Evolutionary conservation across 2,113 vertebrate genomes (phyloP).

Genomic region (Hyla sarda): DNA sequence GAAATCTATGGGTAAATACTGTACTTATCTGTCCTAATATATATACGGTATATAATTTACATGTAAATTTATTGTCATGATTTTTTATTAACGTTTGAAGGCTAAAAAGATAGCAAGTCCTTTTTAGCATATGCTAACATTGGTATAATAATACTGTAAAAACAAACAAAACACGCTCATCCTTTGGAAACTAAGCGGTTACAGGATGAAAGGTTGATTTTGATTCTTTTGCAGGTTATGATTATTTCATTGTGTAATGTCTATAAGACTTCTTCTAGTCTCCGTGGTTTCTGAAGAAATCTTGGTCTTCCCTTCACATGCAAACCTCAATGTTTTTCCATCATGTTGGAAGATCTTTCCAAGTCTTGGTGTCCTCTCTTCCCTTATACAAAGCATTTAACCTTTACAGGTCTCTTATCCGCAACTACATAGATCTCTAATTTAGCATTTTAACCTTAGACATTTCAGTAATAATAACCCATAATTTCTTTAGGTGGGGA

Average conservation of each 20-base stretch:
- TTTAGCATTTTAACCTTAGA: slow-evolving; percentile 35
- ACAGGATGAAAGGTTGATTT: neutral
- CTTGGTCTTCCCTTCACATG: neutral
- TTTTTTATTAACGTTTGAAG: neutral
- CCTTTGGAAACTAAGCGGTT: neutral
- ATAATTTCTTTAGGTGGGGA: slow-evolving; percentile 27
- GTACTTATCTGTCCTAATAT: too few relatives aligned
- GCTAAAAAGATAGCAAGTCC: too few relatives aligned
- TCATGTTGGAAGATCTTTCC: neutral
- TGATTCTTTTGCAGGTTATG: neutral
- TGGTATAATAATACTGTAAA: neutral
- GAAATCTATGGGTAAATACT: too few relatives aligned
- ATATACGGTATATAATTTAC: too few relatives aligned
- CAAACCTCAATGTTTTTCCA: slow-evolving; percentile 4
- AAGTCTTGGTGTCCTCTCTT: neutral
- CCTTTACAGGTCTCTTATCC: slow-evolving; percentile 15
- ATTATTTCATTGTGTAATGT: neutral
- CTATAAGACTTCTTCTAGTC: neutral
- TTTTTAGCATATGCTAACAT: too few relatives aligned
- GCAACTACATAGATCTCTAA: slow-evolving; percentile 3
- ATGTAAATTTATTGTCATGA: too few relatives aligned
- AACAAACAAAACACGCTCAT: neutral
- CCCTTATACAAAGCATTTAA: neutral
- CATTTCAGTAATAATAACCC: slow-evolving; percentile 46
- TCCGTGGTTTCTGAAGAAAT: neutral